These are phyloP conservation scores for Haliaeetus leucogaster DNA, from an alignment of 2,113 vertebrate genomes.

Conservation along the genomic window DNA sequence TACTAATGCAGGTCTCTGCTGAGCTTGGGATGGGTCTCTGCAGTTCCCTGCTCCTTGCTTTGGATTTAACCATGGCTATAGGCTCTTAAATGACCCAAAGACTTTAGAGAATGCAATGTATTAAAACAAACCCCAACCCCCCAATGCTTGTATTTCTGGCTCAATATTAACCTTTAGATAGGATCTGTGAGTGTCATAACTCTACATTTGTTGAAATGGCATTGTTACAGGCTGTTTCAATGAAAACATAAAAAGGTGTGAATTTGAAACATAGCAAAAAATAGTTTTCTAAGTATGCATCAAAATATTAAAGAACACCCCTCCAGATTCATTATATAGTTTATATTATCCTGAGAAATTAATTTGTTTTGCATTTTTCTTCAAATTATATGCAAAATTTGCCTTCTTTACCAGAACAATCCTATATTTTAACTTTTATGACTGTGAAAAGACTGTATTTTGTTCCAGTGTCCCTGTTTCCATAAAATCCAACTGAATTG, in stretches of 20 bases:
- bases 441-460: neutral
- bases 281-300: neutral
- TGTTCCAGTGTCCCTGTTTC: neutral
- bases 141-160: neutral
- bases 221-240: neutral
- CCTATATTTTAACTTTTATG: neutral
- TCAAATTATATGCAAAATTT: neutral
- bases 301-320: neutral
- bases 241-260: neutral
- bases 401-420: neutral
- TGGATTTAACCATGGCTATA: neutral
- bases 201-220: neutral
- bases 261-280: neutral
- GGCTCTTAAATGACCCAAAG: neutral
- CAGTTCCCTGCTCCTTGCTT: neutral
- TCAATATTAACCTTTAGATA: neutral
- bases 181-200: neutral
- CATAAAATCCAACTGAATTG: neutral
- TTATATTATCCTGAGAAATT: neutral
- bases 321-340: accelerated
- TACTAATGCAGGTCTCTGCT: neutral
- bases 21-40: neutral
- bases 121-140: neutral
- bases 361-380: neutral
- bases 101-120: neutral